Base-by-base conservation (phyloP, 2,888 invertebrate genomes). In the Leptinotarsa juncta region DNA sequence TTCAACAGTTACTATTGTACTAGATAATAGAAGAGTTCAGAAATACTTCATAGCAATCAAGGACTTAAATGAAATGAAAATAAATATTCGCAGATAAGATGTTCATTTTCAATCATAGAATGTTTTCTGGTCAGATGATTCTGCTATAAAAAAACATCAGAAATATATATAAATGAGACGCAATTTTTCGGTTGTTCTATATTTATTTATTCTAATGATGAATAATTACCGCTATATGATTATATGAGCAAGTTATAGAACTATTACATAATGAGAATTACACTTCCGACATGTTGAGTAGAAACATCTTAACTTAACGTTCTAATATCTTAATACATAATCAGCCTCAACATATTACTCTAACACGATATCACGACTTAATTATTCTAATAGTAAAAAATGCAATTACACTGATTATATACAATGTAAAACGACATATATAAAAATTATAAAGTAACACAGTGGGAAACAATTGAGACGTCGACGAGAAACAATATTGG, bases 341-440 rank as follows among this genome's bases (percentile, higher is more conserved):
- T 83, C 83, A 83, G 83, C 83, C 83, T 83, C 83, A 81, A 83
- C 82, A 81, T 79, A 82, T 80, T 72, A 78, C 74, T 78, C 80
- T 81, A 81, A 79, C 78, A 80, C 79, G 57, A 81, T 82, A 82
- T 82, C 82, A 82, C 82, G 80, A 80, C 76, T 71, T 75, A 80
- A 76, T 42, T 60, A 48, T 57, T 57, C 16, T 20, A 18, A 48
- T 51, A 70, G 49, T 70, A 62, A 62, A 62, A 70, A 70, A 70
- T 60, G 60, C 60, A 60, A 23, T 42, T 26, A 70, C 53, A 70
- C 20, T 49, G 14, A 70, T 50, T 51, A 65, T 50, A 53, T 51
- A 65, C 67, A 55, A 32, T 57, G 15, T 49, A 42, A 62, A 4
- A 23, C 4, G 57, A 57, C 5, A n/a, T 62, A 62, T 62, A 32